Evolutionary conservation across 2,113 vertebrate species (phyloP).

Genomic region (Tympanuchus pallidicinctus): DNA sequence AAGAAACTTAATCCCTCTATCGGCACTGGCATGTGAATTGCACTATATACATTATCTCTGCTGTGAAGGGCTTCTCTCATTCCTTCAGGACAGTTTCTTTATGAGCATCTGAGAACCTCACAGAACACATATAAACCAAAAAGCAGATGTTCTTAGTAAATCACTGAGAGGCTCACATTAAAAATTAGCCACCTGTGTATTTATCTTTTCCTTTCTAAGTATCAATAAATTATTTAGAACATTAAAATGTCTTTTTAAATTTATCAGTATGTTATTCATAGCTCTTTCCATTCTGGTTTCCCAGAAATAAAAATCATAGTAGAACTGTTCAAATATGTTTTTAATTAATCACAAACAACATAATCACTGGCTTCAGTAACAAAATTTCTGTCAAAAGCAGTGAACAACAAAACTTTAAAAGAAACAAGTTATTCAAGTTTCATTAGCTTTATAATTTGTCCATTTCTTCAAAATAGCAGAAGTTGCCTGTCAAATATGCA

Average conservation of each 20-base stretch:
- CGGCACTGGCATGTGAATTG: not conserved
- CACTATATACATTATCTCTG: not conserved
- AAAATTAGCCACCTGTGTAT: constrained; percentile 56
- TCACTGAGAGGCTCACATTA: constrained; percentile 53
- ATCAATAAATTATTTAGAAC: constrained; percentile 63
- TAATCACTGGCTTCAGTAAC: not conserved
- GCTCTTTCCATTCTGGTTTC: constrained; percentile 33
- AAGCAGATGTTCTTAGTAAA: constrained; percentile 74
- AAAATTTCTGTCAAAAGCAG: not conserved
- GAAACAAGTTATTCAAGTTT: not conserved
- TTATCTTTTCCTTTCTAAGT: constrained; percentile 49
- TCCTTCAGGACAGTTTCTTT: not conserved
- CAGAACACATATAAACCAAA: not conserved
- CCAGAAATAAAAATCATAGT: constrained; percentile 19
- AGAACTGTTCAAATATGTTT: not conserved
- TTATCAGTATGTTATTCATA: not conserved
- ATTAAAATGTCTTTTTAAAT: constrained; percentile 61
- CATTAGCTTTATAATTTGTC: not conserved
- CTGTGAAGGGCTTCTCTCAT: not conserved
- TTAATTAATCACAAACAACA: not conserved
- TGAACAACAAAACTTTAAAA: not conserved
- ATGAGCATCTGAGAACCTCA: not conserved
- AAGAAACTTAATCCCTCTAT: constrained; percentile 46
- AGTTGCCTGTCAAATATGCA: not conserved
- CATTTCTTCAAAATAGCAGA: constrained; percentile 1